Percentiles rank a stretch among this genome's conserved stretches.
Evolutionary conservation across 1,140 invertebrate genomes (phyloP).

Genomic region (Drosophila quadrilineata): DNA sequence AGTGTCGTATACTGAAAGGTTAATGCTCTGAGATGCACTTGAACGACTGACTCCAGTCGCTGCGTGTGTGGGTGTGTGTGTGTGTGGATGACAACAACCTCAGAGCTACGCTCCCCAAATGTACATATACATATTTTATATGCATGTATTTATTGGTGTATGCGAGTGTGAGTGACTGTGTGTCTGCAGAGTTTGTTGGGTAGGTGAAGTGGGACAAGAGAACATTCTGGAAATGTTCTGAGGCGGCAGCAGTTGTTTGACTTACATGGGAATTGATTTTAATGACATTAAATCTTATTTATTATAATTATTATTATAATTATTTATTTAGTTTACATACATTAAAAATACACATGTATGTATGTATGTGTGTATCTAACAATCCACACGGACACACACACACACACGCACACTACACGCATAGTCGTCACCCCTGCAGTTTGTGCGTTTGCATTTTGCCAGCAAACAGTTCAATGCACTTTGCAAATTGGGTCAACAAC

Average conservation of each 20-base stretch:
- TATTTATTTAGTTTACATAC: neutral
- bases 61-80: conserved; percentile 15
- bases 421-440: conserved; percentile 4
- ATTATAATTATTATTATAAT: neutral
- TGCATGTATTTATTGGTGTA: neutral
- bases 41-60: conserved; percentile 72
- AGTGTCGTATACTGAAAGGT: conserved; percentile 46
- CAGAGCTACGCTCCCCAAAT: neutral
- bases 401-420: neutral
- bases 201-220: conserved; percentile 8
- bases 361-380: neutral
- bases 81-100: conserved; percentile 18
- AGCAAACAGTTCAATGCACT: conserved; percentile 74
- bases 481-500: conserved; percentile 80
- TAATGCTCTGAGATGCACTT: conserved; percentile 79
- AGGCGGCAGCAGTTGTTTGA: too few relatives aligned
- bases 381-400: neutral
- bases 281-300: neutral
- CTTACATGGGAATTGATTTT: neutral
- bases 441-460: conserved; percentile 30
- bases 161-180: neutral
- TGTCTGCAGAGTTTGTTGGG: neutral
- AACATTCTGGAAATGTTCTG: conserved; percentile 51
- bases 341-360: neutral
- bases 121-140: neutral